Conservation (phyloP, 2,888 invertebrate genomes). For the Phyto melanocephala region DNA sequence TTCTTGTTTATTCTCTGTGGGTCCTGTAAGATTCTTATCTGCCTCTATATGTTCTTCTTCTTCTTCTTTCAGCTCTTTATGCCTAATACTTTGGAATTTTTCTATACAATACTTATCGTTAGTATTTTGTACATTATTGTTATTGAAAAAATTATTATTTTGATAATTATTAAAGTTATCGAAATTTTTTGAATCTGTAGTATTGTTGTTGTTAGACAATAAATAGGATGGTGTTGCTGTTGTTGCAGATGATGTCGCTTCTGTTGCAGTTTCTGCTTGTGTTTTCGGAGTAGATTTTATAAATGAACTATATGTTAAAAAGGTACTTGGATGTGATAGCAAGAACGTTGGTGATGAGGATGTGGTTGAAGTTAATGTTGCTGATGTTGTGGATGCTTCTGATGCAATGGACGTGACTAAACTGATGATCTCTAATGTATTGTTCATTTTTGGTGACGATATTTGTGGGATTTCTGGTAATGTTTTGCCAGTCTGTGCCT, state of each 20-base stretch:
- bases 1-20: background rate
- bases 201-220: conserved; percentile 47
- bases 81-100: background rate
- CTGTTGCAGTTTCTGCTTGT: background rate
- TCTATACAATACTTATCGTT: conserved; percentile 8
- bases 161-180: conserved; percentile 52
- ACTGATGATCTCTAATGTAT: conserved; percentile 28
- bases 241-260: conserved; percentile 15
- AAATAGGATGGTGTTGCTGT: conserved; percentile 20
- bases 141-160: conserved; percentile 53
- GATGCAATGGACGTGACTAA: conserved; percentile 29
- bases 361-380: conserved; percentile 18
- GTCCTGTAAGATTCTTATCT: background rate
- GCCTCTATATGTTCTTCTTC: background rate
- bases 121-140: conserved; percentile 37
- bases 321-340: conserved; percentile 3
- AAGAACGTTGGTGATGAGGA: conserved; percentile 28
- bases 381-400: conserved; percentile 20
- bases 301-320: conserved; percentile 9
- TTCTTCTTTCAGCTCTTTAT: background rate
- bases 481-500: conserved; percentile 14
- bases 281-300: background rate
- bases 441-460: conserved; percentile 37
- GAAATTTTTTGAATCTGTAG: background rate
- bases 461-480: conserved; percentile 18